Evolutionary conservation across 2,797 vertebrate species (phyloP).

Genomic region (Chaenodraco wilsoni): DNA sequence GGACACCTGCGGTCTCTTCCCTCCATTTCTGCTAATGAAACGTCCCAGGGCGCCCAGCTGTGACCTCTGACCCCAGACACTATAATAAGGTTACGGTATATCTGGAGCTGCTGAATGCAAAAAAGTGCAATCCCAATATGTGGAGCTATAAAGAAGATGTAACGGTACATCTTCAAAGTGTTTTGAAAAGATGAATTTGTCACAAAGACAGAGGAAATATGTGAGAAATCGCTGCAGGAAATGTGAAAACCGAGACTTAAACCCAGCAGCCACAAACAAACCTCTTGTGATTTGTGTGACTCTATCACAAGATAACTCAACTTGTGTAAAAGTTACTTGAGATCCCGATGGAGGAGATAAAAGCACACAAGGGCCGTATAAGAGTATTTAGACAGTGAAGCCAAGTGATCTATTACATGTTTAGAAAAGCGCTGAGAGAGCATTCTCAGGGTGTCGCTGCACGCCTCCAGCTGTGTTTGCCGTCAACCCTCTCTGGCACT

Average conservation of each 20-base stretch:
- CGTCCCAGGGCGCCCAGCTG: conserved; percentile 76
- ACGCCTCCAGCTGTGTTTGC: conserved; percentile 77
- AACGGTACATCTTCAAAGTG: conserved; percentile 24
- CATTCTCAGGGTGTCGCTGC: conserved; percentile 70
- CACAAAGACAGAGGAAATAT: conserved; percentile 6
- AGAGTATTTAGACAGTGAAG: conserved; percentile 58
- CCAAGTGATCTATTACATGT: conserved; percentile 80
- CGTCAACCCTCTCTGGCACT: conserved; percentile 61
- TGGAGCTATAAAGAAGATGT: conserved; percentile 6
- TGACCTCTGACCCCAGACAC: conserved; percentile 73
- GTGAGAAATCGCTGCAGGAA: conserved; percentile 9
- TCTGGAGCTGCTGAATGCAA: conserved; percentile 54
- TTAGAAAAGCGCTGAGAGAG: conserved; percentile 69
- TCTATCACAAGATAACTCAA: conserved; percentile 20
- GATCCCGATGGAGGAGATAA: conserved; percentile 41
- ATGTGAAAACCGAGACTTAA: conserved; percentile 21
- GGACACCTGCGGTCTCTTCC: conserved; percentile 70
- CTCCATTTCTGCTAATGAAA: conserved; percentile 70
- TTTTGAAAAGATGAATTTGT: conserved; percentile 2
- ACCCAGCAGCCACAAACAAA: conserved; percentile 24
- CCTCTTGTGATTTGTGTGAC: conserved; percentile 31
- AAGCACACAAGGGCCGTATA: conserved; percentile 31
- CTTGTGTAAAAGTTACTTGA: conserved; percentile 13
- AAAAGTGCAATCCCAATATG: conserved; percentile 11
- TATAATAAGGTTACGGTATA: conserved; percentile 74